phyloP scores from a whole-genome alignment of 2,888 invertebrate species.

The Aspidapion aeneum region DNA sequence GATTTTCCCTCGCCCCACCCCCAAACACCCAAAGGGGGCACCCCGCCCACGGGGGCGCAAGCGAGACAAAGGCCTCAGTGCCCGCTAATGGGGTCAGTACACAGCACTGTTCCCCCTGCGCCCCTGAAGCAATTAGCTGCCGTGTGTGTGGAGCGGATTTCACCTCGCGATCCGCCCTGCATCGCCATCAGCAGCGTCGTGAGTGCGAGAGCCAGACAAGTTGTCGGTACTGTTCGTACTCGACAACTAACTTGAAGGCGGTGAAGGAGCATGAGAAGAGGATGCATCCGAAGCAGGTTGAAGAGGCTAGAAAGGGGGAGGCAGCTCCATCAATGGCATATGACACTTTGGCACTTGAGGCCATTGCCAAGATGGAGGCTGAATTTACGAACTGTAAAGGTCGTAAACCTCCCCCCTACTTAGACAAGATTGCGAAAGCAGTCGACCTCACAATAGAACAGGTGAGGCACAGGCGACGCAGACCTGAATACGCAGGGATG shows the following conservation, averaged over 20 bases:
- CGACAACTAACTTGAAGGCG: not conserved
- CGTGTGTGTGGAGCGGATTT: too few species aligned
- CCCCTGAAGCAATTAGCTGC: too few species aligned
- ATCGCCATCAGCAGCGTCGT: too few species aligned
- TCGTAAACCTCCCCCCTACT: not conserved
- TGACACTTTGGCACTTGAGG: not conserved
- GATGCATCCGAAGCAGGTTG: not conserved
- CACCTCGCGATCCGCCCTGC: too few species aligned
- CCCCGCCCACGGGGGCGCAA: too few species aligned
- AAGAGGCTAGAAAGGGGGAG: not conserved
- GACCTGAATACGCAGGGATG: slow-evolving; percentile 9
- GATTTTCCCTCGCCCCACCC: too few species aligned
- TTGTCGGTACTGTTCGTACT: not conserved
- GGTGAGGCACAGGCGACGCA: slow-evolving; percentile 12
- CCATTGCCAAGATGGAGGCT: not conserved
- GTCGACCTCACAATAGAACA: slow-evolving; percentile 18
- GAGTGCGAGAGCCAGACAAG: too few species aligned
- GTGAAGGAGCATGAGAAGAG: not conserved
- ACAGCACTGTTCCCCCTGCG: too few species aligned
- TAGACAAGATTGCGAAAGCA: slow-evolving; percentile 6
- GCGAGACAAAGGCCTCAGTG: too few species aligned
- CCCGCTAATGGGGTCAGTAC: too few species aligned
- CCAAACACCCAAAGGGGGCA: too few species aligned
- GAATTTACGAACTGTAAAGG: too few species aligned
- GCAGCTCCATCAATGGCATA: not conserved